phyloP scores from a whole-genome alignment of 2,797 vertebrate genomes.

The Podarcis lilfordi region DNA sequence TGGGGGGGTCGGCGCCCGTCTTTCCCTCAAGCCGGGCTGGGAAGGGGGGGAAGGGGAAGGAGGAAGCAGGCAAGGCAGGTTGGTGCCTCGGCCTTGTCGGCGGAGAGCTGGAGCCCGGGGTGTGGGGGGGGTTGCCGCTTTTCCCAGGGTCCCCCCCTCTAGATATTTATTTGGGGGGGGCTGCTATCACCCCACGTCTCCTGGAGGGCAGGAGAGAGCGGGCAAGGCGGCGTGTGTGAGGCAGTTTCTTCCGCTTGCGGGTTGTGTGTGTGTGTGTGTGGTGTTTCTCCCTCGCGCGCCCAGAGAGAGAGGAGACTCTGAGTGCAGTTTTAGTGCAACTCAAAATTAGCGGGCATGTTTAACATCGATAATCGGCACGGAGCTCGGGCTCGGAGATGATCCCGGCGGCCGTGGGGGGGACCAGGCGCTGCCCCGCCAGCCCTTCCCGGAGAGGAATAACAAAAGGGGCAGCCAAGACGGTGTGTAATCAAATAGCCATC shows the following conservation, averaged over 20 bases:
- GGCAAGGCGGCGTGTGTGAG: constrained; percentile 25
- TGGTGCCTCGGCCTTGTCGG: constrained; percentile 75
- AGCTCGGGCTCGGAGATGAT: constrained; percentile 81
- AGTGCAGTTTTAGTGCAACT: constrained; percentile 92
- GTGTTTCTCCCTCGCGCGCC: constrained; percentile 12
- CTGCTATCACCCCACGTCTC: not conserved
- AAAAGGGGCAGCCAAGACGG: constrained; percentile 82
- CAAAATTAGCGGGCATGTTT: constrained; percentile 96
- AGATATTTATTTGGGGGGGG: constrained; percentile 10
- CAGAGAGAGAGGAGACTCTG: constrained; percentile 77
- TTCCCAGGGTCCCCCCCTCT: constrained; percentile 12
- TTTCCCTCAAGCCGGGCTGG: constrained; percentile 66
- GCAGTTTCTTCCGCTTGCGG: constrained; percentile 58
- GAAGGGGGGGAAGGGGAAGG: constrained; percentile 69
- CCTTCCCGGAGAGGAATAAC: constrained; percentile 79
- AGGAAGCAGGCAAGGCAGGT: constrained; percentile 74
- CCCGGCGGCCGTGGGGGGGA: constrained; percentile 76
- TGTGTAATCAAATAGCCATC: constrained; percentile 88
- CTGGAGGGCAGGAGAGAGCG: constrained; percentile 16
- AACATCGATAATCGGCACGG: constrained; percentile 91
- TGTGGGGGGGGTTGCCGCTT: constrained; percentile 41
- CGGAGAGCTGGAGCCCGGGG: constrained; percentile 76
- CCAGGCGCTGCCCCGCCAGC: constrained; percentile 74
- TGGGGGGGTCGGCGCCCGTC: constrained; percentile 68
- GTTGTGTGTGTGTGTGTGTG: constrained; percentile 9